A percentile compares a stretch with the other conserved stretches of the same genome.
phyloP scores from a whole-genome alignment of 2,113 vertebrate genomes.

The Gasterosteus nipponicus region DNA sequence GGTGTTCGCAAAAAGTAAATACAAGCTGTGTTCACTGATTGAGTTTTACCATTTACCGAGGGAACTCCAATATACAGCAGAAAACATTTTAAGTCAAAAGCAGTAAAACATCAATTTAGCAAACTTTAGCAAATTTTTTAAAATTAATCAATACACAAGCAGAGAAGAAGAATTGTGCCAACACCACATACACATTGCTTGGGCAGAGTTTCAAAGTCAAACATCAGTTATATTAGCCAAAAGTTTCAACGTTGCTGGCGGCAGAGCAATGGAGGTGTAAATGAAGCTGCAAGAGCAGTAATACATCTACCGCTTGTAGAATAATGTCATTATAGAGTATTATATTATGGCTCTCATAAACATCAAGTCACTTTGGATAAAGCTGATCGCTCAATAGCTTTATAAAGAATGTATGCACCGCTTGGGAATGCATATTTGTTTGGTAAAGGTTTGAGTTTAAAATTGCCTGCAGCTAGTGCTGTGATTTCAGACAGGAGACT shows the following conservation, averaged over 20 bases:
- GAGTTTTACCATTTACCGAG: not conserved
- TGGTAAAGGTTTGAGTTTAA: constrained; percentile 55
- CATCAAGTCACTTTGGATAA: constrained; percentile 73
- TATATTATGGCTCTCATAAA: constrained; percentile 74
- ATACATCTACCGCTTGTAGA: constrained; percentile 60
- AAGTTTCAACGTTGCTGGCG: constrained; percentile 52
- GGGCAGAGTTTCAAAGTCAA: constrained; percentile 67
- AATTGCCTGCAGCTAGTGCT: constrained; percentile 62
- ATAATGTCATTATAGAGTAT: constrained; percentile 72
- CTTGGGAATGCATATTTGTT: constrained; percentile 66
- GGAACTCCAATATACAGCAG: constrained; percentile 26
- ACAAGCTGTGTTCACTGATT: not conserved
- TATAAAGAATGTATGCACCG: constrained; percentile 65
- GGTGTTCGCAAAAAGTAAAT: not conserved
- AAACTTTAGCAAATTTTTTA: constrained; percentile 56
- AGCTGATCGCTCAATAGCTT: constrained; percentile 63
- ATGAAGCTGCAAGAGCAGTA: constrained; percentile 62
- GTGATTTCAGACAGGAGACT: constrained; percentile 48
- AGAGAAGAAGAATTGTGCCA: constrained; percentile 46
- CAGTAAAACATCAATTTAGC: constrained; percentile 39
- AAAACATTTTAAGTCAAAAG: constrained; percentile 31
- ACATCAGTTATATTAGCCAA: constrained; percentile 61
- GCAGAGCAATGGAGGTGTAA: constrained; percentile 59
- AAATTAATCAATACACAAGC: constrained; percentile 60
- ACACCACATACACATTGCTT: constrained; percentile 50